Evolutionary conservation across 1,140 invertebrate species (phyloP).

Genomic region (Bombus ignitus): DNA sequence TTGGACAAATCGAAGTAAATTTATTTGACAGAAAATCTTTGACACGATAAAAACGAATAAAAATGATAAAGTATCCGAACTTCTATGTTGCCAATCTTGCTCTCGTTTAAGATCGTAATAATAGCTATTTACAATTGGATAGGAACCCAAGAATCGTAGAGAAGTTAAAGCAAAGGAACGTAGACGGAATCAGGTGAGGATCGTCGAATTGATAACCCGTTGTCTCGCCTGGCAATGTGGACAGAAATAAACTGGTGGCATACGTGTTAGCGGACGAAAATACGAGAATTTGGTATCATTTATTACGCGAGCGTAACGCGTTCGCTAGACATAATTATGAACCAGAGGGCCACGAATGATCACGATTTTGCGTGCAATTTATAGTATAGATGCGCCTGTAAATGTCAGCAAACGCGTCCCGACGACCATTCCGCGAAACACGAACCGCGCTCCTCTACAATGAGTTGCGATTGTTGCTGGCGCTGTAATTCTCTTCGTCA

Average conservation of each 20-base stretch:
- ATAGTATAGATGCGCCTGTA: slow-evolving; percentile 16
- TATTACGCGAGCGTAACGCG: slow-evolving; percentile 18
- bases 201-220: not conserved
- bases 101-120: too few species aligned
- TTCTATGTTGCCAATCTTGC: too few species aligned
- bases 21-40: too few species aligned
- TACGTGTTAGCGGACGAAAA: slow-evolving; percentile 6
- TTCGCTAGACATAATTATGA: slow-evolving; percentile 19
- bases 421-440: not conserved
- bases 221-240: not conserved
- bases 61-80: too few species aligned
- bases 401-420: not conserved
- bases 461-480: not conserved
- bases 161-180: too few species aligned
- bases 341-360: not conserved
- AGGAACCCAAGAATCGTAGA: too few species aligned
- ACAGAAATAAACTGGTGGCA: not conserved
- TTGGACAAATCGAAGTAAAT: too few species aligned
- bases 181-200: not conserved
- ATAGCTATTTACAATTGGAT: too few species aligned
- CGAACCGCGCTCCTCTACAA: not conserved
- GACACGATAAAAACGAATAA: too few species aligned
- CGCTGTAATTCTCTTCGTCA: not conserved
- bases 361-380: not conserved
- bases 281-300: slow-evolving; percentile 27